phyloP scores from a whole-genome alignment of 2,113 vertebrate species.

The Seriola quinqueradiata region DNA sequence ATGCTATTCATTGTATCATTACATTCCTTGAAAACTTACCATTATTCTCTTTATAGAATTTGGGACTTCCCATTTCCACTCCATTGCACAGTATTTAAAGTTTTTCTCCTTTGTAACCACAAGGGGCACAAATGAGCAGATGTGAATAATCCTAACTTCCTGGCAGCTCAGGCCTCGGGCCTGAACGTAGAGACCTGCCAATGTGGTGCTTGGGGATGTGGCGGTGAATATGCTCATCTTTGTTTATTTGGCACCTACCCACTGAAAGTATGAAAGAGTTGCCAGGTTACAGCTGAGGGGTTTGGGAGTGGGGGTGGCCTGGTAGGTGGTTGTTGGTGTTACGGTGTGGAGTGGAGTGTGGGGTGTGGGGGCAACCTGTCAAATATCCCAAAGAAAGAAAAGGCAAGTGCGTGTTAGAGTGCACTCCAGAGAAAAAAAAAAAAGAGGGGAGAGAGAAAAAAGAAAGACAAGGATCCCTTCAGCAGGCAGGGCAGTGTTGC shows the following conservation, averaged over 20 bases:
- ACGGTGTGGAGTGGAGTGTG: conserved; percentile 22
- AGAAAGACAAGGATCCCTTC: conserved; percentile 79
- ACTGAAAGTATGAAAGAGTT: conserved; percentile 69
- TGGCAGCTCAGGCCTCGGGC: background rate
- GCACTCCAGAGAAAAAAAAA: conserved; percentile 61
- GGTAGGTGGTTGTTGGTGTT: conserved; percentile 18
- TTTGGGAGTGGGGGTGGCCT: conserved; percentile 4
- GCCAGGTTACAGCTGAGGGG: conserved; percentile 64
- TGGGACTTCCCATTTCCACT: background rate
- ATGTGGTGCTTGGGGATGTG: conserved; percentile 14
- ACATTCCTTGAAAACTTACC: background rate
- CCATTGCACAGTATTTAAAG: background rate
- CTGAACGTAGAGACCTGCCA: background rate
- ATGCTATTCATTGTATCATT: background rate
- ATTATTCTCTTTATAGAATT: conserved; percentile 8
- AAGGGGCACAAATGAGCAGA: conserved; percentile 47
- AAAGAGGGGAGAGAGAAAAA: conserved; percentile 47
- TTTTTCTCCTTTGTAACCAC: conserved; percentile 43
- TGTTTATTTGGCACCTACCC: conserved; percentile 73
- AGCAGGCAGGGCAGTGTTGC: conserved; percentile 75
- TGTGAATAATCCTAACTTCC: background rate
- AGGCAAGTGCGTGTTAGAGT: conserved; percentile 55
- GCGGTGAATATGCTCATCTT: conserved; percentile 40
- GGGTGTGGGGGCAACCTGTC: conserved; percentile 68
- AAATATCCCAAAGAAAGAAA: conserved; percentile 70